These are phyloP conservation scores for Pogona vitticeps DNA, from an alignment of 2,113 vertebrate species.

Conservation along the genomic window DNA sequence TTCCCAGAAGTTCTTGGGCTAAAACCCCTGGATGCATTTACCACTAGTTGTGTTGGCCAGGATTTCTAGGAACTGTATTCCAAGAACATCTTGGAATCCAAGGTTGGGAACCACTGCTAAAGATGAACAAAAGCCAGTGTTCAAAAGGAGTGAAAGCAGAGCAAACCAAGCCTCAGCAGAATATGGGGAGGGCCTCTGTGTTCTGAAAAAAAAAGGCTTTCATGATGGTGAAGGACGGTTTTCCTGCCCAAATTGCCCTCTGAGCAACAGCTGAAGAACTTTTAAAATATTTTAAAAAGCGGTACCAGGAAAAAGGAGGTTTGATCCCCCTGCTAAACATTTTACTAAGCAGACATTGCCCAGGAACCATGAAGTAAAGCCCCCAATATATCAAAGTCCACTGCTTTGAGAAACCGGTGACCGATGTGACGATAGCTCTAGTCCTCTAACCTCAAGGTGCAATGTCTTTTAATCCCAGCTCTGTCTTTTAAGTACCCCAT, in stretches of 20 bases:
- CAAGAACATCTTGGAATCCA: no score
- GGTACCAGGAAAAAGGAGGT: background rate
- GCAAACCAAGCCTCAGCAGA: no score
- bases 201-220: no score
- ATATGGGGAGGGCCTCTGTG: no score
- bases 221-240: background rate
- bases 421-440: background rate
- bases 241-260: background rate
- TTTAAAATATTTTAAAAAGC: background rate
- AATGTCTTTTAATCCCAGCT: conserved; percentile 57
- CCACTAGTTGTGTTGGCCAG: no score
- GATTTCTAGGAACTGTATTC: no score
- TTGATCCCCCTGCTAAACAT: background rate
- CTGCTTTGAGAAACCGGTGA: background rate
- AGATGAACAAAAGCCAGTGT: no score
- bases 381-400: conserved; percentile 9
- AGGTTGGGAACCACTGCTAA: no score
- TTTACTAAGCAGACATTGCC: background rate
- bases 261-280: background rate
- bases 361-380: background rate
- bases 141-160: no score
- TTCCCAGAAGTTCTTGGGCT: no score
- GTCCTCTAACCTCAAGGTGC: conserved; percentile 52
- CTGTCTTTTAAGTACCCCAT: conserved; percentile 68
- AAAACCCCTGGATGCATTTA: no score